Base-by-base conservation (phyloP, 1,140 invertebrate species). In the Pogonognathellus flavescens region DNA sequence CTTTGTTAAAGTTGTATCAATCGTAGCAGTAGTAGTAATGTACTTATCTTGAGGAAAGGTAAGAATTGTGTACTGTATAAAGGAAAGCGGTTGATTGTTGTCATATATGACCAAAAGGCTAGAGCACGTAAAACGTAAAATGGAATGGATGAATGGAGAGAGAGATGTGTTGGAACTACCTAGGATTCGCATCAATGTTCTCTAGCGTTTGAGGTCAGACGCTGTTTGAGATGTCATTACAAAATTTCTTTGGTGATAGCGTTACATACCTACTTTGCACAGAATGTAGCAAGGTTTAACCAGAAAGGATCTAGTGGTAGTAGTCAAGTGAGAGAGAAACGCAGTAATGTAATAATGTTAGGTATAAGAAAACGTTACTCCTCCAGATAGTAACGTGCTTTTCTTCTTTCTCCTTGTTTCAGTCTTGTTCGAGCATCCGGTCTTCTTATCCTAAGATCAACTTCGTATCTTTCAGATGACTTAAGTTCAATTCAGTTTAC, bases 311-410 rank as follows among this genome's bases (percentile, higher is more conserved):
- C 62, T 25, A 13, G 11, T 3, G 25, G 22, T 25, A 13, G 11
- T 3, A 66, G 22, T 25, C 25, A 20, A 25, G 20, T 66, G 31
- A 41, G 31, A 41, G 31, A 41, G 31, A 6, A 66, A 66, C 16
- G 53, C 16, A 55, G 53, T 55, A 66, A 66, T 66, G 25, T 66
- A 66, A 66, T 66, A 66, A 66, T 66, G 62, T 22, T 66, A 66
- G 62, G 11, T 41, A 41, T n/a, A n/a, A n/a, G n/a, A n/a, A n/a
- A n/a, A n/a, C n/a, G n/a, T n/a, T n/a, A n/a, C n/a, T n/a, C n/a
- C n/a, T n/a, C n/a, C n/a, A n/a, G 20, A 62, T 22, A 13, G 7
- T 20, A 62, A 62, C 60, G 20, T 20, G 60, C 60, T 62, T 25
- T n/a, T 62, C 60, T 62, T 62, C 60, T 62, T 62, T 9, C 7